Percentiles rank a stretch among this genome's conserved stretches.
Evolutionary conservation across 2,888 invertebrate genomes (phyloP).

Genomic region (Drosophila nigritarsus): DNA sequence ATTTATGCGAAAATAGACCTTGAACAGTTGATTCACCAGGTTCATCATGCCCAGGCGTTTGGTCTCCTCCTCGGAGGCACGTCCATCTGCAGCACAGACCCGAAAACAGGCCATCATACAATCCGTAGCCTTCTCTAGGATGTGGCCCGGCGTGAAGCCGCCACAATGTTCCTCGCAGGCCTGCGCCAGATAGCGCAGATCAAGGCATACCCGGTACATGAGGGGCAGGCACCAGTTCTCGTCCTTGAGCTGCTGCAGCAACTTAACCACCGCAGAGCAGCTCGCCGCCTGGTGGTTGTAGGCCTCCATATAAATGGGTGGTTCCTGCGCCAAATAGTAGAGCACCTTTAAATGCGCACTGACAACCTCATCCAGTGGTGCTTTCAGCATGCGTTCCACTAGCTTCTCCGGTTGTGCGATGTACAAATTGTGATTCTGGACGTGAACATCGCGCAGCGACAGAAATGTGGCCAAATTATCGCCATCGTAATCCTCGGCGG

Average conservation of each 20-base stretch:
- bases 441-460: constrained; percentile 90
- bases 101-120: constrained; percentile 96
- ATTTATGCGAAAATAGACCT: constrained; percentile 96
- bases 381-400: constrained; percentile 89
- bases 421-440: constrained; percentile 89
- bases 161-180: constrained; percentile 89
- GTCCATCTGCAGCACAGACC: constrained; percentile 94
- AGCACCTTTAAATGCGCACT: constrained; percentile 90
- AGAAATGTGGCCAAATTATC: constrained; percentile 87
- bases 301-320: constrained; percentile 88
- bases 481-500: constrained; percentile 88
- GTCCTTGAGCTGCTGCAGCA: constrained; percentile 94
- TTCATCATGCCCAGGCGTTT: constrained; percentile 98
- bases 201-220: constrained; percentile 95
- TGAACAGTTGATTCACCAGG: constrained; percentile 98
- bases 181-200: constrained; percentile 93
- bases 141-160: constrained; percentile 84
- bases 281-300: constrained; percentile 92
- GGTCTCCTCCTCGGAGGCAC: constrained; percentile 94
- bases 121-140: constrained; percentile 96
- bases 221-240: constrained; percentile 99
- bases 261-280: constrained; percentile 91
- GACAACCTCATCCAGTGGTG: constrained; percentile 91
- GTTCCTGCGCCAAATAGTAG: constrained; percentile 84
- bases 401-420: constrained; percentile 89